phyloP scores from a whole-genome alignment of 2,888 invertebrate genomes.

The Brachyptera risi region DNA sequence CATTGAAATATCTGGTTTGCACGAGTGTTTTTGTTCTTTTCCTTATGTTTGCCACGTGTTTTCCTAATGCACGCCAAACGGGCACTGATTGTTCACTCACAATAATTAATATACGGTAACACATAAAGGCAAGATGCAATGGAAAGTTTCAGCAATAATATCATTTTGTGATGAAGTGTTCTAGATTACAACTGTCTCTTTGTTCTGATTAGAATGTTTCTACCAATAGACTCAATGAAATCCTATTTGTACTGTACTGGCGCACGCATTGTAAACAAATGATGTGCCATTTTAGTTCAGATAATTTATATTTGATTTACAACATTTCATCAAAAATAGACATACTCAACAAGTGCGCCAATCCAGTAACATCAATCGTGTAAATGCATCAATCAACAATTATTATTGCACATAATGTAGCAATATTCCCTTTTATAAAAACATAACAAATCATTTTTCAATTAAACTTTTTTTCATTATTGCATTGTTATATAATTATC shows the following conservation, averaged over 20 bases:
- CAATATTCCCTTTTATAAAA: neutral
- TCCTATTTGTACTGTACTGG: constrained; percentile 10
- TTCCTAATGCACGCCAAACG: constrained; percentile 4
- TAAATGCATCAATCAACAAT: neutral
- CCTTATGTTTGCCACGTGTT: neutral
- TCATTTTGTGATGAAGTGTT: neutral
- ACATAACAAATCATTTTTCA: constrained; percentile 1
- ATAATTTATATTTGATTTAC: constrained; percentile 2
- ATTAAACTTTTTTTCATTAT: constrained; percentile 30
- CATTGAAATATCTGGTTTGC: neutral
- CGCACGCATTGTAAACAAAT: neutral
- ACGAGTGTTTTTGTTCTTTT: neutral
- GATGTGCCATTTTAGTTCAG: neutral
- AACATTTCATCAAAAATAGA: neutral
- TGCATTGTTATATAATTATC: constrained; percentile 31
- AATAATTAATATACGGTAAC: constrained; percentile 2
- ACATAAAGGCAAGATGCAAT: neutral
- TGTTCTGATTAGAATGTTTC: neutral
- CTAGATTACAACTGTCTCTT: neutral
- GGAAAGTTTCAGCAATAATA: neutral
- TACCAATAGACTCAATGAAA: neutral
- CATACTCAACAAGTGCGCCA: constrained; percentile 9
- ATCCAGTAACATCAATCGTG: neutral
- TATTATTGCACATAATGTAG: neutral
- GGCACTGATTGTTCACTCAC: constrained; percentile 19